Evolutionary conservation across 1,140 invertebrate species (phyloP).

Genomic region (Amphibalanus amphitrite): DNA sequence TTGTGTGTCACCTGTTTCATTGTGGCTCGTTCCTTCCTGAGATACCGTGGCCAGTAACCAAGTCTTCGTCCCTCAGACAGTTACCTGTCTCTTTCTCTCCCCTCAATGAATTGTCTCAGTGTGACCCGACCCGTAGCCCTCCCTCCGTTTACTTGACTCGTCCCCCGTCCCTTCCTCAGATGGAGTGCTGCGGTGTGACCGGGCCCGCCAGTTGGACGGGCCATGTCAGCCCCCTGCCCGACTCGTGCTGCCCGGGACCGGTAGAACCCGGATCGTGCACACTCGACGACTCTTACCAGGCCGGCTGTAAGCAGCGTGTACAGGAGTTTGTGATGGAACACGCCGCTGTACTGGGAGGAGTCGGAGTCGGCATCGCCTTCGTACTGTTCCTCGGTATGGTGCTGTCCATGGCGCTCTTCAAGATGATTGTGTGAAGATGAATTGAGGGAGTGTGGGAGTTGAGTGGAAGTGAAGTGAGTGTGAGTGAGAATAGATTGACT

Average conservation of each 20-base stretch:
- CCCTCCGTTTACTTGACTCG: too few relatives aligned
- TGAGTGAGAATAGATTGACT: too few relatives aligned
- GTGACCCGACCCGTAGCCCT: too few relatives aligned
- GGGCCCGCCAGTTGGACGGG: neutral
- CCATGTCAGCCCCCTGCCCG: neutral
- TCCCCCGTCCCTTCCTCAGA: too few relatives aligned
- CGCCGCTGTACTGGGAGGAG: slow-evolving; percentile 55
- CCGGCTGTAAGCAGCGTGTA: slow-evolving; percentile 51
- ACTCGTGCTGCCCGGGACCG: neutral
- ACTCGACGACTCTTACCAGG: slow-evolving; percentile 42
- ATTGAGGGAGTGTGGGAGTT: neutral
- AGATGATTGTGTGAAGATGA: slow-evolving; percentile 20
- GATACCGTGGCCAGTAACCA: too few relatives aligned
- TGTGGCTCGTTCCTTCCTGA: too few relatives aligned
- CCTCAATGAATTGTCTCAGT: too few relatives aligned
- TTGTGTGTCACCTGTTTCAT: too few relatives aligned
- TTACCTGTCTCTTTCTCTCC: too few relatives aligned
- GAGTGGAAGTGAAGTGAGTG: too few relatives aligned
- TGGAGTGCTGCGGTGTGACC: neutral
- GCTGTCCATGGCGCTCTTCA: slow-evolving; percentile 23
- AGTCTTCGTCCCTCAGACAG: too few relatives aligned
- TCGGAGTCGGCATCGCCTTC: slow-evolving; percentile 56
- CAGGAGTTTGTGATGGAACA: slow-evolving; percentile 52
- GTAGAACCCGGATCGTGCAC: slow-evolving; percentile 24
- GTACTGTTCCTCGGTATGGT: slow-evolving; percentile 38